Evolutionary conservation across 2,113 vertebrate genomes (phyloP).

Genomic region (Drymodes brunneopygia): DNA sequence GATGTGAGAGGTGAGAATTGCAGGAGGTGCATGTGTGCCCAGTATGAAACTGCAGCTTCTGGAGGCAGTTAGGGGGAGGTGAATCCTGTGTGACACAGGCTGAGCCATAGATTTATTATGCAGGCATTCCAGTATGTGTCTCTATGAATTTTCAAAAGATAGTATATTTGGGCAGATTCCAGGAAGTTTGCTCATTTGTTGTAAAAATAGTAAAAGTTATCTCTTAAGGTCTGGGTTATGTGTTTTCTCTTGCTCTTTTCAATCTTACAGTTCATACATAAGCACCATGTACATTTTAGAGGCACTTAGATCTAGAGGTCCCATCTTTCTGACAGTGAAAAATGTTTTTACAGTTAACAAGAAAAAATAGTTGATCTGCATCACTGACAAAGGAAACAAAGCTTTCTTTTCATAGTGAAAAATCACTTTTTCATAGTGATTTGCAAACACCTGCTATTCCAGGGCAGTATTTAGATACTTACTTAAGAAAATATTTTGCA

Average conservation of each 20-base stretch:
- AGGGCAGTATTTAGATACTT: background rate
- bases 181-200: background rate
- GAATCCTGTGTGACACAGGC: background rate
- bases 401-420: background rate
- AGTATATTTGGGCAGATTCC: background rate
- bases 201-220: background rate
- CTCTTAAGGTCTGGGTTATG: background rate
- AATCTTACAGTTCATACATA: background rate
- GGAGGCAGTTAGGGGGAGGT: background rate
- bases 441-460: background rate
- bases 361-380: background rate
- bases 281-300: background rate
- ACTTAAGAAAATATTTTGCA: background rate
- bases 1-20: background rate
- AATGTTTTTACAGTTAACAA: background rate
- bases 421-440: background rate
- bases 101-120: background rate
- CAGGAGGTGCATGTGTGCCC: background rate
- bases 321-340: background rate
- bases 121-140: background rate
- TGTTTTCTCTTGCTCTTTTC: background rate
- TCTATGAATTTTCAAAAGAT: background rate
- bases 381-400: background rate
- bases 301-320: background rate
- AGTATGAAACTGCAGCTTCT: background rate